Base-by-base conservation (phyloP, 2,888 invertebrate species). In the Teleogryllus oceanicus region DNA sequence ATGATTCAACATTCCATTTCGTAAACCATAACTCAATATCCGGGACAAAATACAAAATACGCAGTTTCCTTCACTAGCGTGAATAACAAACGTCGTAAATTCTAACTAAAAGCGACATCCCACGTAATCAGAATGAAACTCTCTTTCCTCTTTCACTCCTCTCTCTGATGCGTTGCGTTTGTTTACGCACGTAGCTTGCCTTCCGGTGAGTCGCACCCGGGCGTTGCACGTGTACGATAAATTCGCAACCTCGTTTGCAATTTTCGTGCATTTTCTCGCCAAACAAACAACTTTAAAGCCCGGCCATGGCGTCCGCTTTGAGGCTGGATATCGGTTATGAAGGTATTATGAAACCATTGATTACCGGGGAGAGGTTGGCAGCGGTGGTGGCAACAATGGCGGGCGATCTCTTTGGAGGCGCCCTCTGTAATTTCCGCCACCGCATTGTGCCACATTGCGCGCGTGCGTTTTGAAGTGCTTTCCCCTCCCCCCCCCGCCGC, bases 271-370 rank as follows among this genome's bases (percentile, higher is more conserved):
- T 62, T n/a, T 62, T 62, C 62, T 10, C 62, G 62, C 62, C 16
- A 62, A 62, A 62, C n/a, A 62, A 62, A 62, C 62, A 62, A 62
- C 62, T 62, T 62, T 62, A 62, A 62, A 62, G 13, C 62, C 62
- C 16, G n/a, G 13, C 62, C n/a, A 4, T 3, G 13, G n/a, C 62
- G 62, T 62, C 62, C 62, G 62, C 13, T 62, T 62, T 62, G 62
- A 62, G n/a, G 62, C 62, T 62, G 62, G 11, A 11, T 62, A 62
- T 62, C 62, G 62, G 62, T 62, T 62, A 62, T 62, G 13, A n/a
- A n/a, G 62, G 62, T n/a, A 62, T 62, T 62, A 62, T n/a, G 62
- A 62, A 62, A 62, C 62, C 62, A 62, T 62, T 62, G 62, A 62
- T 62, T 62, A 62, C 62, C 62, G n/a, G 62, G 4, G n/a, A 62